Evolutionary conservation across 2,797 vertebrate species (phyloP).

Genomic region (Melanotaenia parkinsoni): DNA sequence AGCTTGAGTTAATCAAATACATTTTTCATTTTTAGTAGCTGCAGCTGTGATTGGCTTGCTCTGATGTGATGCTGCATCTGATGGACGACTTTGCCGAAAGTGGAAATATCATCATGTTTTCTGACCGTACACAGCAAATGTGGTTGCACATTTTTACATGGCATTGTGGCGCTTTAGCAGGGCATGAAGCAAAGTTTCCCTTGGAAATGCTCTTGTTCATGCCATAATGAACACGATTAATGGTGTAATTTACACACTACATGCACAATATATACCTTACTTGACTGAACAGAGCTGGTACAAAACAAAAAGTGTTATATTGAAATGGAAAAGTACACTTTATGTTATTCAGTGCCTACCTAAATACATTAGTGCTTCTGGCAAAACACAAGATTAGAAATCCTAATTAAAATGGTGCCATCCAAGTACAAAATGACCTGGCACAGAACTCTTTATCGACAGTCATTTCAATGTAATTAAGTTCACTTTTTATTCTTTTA

Average conservation of each 20-base stretch:
- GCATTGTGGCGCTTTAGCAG: neutral
- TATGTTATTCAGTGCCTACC: neutral
- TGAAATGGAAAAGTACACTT: neutral
- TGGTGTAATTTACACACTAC: neutral
- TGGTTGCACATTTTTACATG: neutral
- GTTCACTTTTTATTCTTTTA: too few species aligned
- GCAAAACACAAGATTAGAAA: conserved; percentile 11
- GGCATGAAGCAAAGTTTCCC: neutral
- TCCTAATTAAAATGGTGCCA: conserved; percentile 1
- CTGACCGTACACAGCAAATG: neutral
- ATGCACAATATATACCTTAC: neutral
- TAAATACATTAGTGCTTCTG: neutral
- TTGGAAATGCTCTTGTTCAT: neutral
- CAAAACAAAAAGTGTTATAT: neutral
- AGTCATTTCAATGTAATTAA: neutral
- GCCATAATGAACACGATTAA: neutral
- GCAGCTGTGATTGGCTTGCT: conserved; percentile 2
- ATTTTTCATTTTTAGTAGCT: conserved; percentile 12
- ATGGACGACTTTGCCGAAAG: neutral
- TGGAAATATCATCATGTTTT: conserved; percentile 5
- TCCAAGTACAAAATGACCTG: neutral
- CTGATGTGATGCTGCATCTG: neutral
- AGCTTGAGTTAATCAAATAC: neutral
- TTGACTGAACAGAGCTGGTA: neutral
- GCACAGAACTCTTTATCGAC: neutral